phyloP scores from a whole-genome alignment of 1,140 invertebrate genomes.

The Drosophila tropicalis region DNA sequence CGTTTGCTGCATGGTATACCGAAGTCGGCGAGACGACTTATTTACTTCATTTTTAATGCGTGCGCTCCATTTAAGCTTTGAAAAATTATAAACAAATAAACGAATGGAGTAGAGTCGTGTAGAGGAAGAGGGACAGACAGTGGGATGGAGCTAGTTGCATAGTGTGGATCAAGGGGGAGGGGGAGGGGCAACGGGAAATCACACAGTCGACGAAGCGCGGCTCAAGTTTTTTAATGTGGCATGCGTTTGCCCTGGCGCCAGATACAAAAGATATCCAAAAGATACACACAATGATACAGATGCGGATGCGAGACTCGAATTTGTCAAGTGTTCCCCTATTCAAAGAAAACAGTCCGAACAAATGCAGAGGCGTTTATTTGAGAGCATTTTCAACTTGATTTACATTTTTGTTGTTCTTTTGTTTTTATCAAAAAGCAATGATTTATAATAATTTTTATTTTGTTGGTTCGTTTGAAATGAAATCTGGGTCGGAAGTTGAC shows the following conservation, averaged over 20 bases:
- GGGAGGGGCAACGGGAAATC: slow-evolving; percentile 46
- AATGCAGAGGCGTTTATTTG: slow-evolving; percentile 76
- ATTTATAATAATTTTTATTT: slow-evolving; percentile 64
- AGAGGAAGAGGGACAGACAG: background rate
- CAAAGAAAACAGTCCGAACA: background rate
- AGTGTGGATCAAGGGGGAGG: background rate
- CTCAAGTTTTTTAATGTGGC: slow-evolving; percentile 72
- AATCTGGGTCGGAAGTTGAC: slow-evolving; percentile 62
- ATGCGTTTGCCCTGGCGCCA: slow-evolving; percentile 72
- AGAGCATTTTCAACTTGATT: slow-evolving; percentile 70
- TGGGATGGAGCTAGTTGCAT: no score
- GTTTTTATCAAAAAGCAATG: slow-evolving; percentile 31
- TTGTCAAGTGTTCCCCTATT: slow-evolving; percentile 62
- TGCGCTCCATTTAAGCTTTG: slow-evolving; percentile 77
- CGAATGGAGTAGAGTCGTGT: background rate
- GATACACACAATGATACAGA: slow-evolving; percentile 32
- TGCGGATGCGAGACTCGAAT: slow-evolving; percentile 34
- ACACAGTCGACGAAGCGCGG: slow-evolving; percentile 61
- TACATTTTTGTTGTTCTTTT: slow-evolving; percentile 56
- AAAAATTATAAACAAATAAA: slow-evolving; percentile 80
- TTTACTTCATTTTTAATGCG: slow-evolving; percentile 37
- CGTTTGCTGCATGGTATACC: no score
- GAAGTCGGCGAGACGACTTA: no score
- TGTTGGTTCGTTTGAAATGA: slow-evolving; percentile 5
- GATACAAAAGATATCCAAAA: slow-evolving; percentile 15